Conservation (phyloP, 92 coral and sea anemone genomes). For the Bergia sp. region DNA sequence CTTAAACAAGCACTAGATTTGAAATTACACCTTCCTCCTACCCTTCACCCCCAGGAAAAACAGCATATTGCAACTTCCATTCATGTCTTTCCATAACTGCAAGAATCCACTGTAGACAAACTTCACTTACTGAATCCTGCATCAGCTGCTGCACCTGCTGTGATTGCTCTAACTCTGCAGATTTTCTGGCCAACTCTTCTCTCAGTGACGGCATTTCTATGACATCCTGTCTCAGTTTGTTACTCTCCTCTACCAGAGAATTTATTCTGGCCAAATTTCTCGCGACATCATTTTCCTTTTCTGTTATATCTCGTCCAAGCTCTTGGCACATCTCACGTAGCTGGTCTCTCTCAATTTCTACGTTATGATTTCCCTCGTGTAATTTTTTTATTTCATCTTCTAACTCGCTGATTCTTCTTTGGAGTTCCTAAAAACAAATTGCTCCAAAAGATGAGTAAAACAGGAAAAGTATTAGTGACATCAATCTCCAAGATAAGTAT, state of each 20-base stretch:
- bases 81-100: background rate
- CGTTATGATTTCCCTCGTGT: constrained; percentile 19
- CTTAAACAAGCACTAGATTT: too few relatives aligned
- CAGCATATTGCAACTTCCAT: background rate
- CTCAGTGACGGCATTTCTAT: background rate
- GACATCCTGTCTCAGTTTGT: constrained; percentile 8
- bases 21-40: too few relatives aligned
- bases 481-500: too few relatives aligned
- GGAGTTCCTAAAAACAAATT: constrained; percentile 24
- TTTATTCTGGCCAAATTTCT: constrained; percentile 18
- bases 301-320: constrained; percentile 4
- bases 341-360: constrained; percentile 26
- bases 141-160: constrained; percentile 38
- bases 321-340: constrained; percentile 30
- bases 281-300: background rate
- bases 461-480: background rate
- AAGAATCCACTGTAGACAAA: background rate
- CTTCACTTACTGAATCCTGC: constrained; percentile 61
- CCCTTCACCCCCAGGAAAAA: background rate
- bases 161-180: constrained; percentile 8
- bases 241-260: constrained; percentile 32
- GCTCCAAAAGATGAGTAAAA: background rate
- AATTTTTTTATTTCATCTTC: constrained; percentile 20
- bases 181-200: background rate
- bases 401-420: background rate